Base-by-base conservation (phyloP, 1,140 invertebrate species). In the Plectus sambesii region DNA sequence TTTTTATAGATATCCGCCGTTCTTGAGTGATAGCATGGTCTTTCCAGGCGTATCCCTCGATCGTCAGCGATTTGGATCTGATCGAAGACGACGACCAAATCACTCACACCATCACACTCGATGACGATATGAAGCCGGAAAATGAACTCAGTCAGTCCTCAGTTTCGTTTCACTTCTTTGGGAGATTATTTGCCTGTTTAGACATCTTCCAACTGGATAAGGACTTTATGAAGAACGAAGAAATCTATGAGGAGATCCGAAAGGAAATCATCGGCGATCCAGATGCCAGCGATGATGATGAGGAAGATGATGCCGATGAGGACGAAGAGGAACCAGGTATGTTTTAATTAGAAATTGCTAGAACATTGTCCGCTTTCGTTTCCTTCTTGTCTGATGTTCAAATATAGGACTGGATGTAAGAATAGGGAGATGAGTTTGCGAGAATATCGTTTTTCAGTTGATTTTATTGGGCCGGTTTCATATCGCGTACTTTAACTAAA, bases 61-160 rank as follows among this genome's bases (percentile, higher is more conserved):
- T 98, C 6, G 73, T 82, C 17, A 80, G 85, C 57, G 87, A 90
- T 41, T 72, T 99, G 26, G 92, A 99, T 73, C 73, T 98, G 19
- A 86, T 99, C 2, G 85, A 93, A 62, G 93, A 99, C 69, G 84
- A 88, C 47, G 87, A 99, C 67, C 90, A 97, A 71, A 87, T 88
- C 61, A 96, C 88, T 4, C 94, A 99, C 77, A 71, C 92, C 5
- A 74, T 97, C 23, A 84, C 81, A 59, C 72, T 99, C 22, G 86
- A 92, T 62, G 88, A 94, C 19, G 49, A 22, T 70, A 64, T 17
- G 69, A 81, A 33, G 80, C 80, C 66, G 27, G 72, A 96, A 71
- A 87, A 96, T 66, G 81, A 87, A 58, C 71, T 98, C 37, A 96
- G 85, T 88, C 76, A 77, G 79, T 77, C 43, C 44, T 44, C 24